Evolutionary conservation across 2,797 vertebrate genomes (phyloP).

Genomic region (Thalassophryne amazonica): DNA sequence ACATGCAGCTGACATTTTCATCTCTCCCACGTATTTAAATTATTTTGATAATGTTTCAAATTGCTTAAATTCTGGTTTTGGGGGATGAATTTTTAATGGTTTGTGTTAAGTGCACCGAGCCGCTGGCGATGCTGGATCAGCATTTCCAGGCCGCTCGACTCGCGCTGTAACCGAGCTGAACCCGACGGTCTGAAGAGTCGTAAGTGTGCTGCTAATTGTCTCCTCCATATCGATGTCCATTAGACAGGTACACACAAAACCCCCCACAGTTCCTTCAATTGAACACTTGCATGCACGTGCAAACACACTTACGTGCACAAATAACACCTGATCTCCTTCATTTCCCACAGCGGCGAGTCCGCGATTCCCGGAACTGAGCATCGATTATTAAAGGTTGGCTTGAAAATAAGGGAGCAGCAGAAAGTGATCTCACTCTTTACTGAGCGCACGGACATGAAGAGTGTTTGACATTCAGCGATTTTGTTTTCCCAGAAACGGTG

Average conservation of each 20-base stretch:
- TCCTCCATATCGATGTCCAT: constrained; percentile 61
- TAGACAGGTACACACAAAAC: constrained; percentile 36
- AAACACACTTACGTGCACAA: background rate
- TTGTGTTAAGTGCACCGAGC: background rate
- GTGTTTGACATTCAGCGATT: constrained; percentile 22
- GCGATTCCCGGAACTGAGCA: constrained; percentile 71
- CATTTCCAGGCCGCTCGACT: constrained; percentile 35
- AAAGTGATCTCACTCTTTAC: constrained; percentile 51
- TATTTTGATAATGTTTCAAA: too few relatives aligned
- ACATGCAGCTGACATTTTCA: too few relatives aligned
- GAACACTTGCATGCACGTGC: background rate
- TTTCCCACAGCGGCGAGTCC: constrained; percentile 37
- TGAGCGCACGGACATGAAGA: constrained; percentile 49
- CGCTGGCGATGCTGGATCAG: constrained; percentile 20
- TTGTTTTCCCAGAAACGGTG: constrained; percentile 51
- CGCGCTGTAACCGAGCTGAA: constrained; percentile 23
- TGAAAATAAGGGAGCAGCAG: constrained; percentile 43
- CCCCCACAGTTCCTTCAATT: constrained; percentile 4
- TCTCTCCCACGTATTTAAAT: too few relatives aligned
- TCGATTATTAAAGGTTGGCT: constrained; percentile 75
- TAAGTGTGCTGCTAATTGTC: constrained; percentile 57
- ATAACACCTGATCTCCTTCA: constrained; percentile 41
- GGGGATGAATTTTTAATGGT: background rate
- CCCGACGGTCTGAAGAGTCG: constrained; percentile 21
- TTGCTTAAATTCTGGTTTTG: too few relatives aligned